Evolutionary conservation across 2,113 vertebrate genomes (phyloP).

Genomic region (Sinocyclocheilus grahami): DNA sequence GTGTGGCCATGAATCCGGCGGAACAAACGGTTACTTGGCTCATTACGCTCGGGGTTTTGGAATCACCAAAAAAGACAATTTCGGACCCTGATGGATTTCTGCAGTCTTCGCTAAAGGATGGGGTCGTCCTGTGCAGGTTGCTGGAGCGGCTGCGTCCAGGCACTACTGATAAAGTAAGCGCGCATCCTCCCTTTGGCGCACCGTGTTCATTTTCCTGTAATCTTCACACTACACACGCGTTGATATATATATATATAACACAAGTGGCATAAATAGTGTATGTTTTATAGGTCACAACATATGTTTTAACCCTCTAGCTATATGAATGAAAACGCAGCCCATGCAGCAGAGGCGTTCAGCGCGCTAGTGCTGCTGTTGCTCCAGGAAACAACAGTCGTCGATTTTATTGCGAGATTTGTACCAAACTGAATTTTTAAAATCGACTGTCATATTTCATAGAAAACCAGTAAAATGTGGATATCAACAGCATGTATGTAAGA

Average conservation of each 20-base stretch:
- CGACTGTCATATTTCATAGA: neutral
- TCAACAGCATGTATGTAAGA: neutral
- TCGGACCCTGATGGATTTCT: constrained; percentile 92
- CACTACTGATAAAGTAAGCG: constrained; percentile 85
- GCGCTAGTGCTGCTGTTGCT: constrained; percentile 30
- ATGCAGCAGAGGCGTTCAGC: neutral
- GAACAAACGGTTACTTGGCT: constrained; percentile 98
- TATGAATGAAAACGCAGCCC: constrained; percentile 2
- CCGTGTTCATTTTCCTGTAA: constrained; percentile 1
- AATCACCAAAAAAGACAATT: constrained; percentile 94
- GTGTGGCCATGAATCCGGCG: constrained; percentile 88
- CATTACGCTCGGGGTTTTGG: constrained; percentile 92
- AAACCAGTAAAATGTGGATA: neutral
- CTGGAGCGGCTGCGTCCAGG: constrained; percentile 93
- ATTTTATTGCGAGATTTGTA: neutral
- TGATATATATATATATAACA: constrained; percentile 58
- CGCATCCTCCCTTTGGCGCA: constrained; percentile 29
- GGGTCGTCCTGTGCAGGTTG: constrained; percentile 90
- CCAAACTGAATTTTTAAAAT: neutral
- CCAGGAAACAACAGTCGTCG: constrained; percentile 9
- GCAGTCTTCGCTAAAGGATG: constrained; percentile 89
- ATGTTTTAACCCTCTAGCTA: constrained; percentile 64
- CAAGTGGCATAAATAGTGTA: constrained; percentile 68
- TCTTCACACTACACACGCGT: neutral
- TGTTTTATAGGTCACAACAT: constrained; percentile 73